Evolutionary conservation across 1,140 invertebrate species (phyloP).

Genomic region (Tetragonula clypearis): DNA sequence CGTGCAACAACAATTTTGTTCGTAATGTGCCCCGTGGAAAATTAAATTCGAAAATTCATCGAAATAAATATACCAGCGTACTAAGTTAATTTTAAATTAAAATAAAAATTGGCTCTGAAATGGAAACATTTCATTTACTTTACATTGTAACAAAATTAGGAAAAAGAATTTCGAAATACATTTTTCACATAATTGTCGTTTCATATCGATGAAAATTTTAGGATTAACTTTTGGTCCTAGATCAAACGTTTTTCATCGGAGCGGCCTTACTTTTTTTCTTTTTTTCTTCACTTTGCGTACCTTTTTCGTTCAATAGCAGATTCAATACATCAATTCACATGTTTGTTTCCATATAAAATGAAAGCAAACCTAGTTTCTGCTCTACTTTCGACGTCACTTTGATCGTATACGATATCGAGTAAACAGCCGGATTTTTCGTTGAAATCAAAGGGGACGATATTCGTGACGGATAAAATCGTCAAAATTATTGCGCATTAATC

Average conservation of each 20-base stretch:
- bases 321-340: background rate
- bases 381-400: background rate
- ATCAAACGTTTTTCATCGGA: background rate
- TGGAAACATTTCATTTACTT: too few species aligned
- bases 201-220: background rate
- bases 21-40: too few species aligned
- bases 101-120: too few species aligned
- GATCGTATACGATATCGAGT: background rate
- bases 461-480: background rate
- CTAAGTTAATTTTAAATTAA: too few species aligned
- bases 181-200: background rate
- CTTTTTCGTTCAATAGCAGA: background rate
- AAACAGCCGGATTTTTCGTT: slow-evolving; percentile 12
- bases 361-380: background rate
- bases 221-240: background rate
- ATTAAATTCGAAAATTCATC: too few species aligned
- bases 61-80: too few species aligned
- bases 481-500: background rate
- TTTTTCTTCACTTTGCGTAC: background rate
- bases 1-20: too few species aligned
- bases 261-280: too few species aligned
- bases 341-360: slow-evolving; percentile 3
- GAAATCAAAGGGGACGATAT: background rate
- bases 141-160: too few species aligned
- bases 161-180: too few species aligned